These are phyloP conservation scores for Sitta europaea DNA, from an alignment of 2,113 vertebrate genomes.

Conservation along the genomic window DNA sequence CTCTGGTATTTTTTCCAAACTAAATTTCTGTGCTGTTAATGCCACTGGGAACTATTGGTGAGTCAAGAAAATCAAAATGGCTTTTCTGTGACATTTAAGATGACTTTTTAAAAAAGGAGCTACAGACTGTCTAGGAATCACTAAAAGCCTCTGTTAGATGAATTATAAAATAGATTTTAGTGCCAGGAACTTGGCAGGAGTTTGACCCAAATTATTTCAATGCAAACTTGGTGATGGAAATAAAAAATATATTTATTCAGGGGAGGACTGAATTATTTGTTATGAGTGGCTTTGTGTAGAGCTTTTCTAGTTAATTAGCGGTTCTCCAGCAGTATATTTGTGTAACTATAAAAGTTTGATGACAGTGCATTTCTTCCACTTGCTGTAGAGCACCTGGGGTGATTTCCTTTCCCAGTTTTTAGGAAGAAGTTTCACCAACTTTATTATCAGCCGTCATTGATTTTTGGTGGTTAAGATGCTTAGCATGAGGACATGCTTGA, in stretches of 20 bases:
- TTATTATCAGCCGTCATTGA: neutral
- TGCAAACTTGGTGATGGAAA: neutral
- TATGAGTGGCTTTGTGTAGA: neutral
- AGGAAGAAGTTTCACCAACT: neutral
- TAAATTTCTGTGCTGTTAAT: neutral
- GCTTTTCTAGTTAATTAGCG: neutral
- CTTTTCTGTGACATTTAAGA: neutral
- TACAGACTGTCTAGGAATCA: neutral
- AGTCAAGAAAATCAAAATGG: neutral
- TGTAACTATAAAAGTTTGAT: neutral
- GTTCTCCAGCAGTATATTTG: neutral
- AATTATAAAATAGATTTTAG: neutral
- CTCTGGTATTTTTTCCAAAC: neutral
- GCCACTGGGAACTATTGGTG: neutral
- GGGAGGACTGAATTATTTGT: neutral
- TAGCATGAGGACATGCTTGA: neutral
- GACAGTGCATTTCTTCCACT: neutral
- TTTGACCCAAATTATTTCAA: neutral
- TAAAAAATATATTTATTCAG: neutral
- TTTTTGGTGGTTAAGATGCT: neutral
- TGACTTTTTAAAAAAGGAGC: neutral
- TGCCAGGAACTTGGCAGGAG: neutral
- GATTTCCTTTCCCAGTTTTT: neutral
- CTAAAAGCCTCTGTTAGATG: neutral
- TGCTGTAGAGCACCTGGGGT: neutral